These are phyloP conservation scores for Heteromurus nitidus DNA, from an alignment of 2,888 invertebrate species.

Conservation along the genomic window DNA sequence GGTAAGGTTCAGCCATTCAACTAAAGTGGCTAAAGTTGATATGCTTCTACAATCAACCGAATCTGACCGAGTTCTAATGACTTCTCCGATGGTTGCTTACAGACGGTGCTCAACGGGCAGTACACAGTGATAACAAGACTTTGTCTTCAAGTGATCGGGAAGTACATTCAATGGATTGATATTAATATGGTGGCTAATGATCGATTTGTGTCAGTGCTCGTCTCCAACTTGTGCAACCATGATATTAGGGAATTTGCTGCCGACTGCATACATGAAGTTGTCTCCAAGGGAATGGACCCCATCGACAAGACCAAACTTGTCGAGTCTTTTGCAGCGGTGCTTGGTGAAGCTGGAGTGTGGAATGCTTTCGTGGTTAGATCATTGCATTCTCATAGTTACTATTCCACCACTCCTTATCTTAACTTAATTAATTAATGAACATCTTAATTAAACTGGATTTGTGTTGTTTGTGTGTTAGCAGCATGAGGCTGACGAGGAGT, in stretches of 20 bases:
- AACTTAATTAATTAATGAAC: constrained; percentile 2
- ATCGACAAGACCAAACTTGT: constrained; percentile 78
- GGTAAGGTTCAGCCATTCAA: constrained; percentile 76
- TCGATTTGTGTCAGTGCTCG: constrained; percentile 77
- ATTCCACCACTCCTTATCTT: background rate
- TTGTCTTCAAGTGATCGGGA: constrained; percentile 75
- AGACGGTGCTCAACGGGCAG: constrained; percentile 75
- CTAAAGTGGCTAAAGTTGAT: no score
- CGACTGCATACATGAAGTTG: constrained; percentile 78
- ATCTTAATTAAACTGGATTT: background rate
- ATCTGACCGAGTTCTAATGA: background rate
- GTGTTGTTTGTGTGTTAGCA: constrained; percentile 70
- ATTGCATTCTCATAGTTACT: background rate
- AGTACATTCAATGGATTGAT: constrained; percentile 80
- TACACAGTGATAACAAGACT: constrained; percentile 48
- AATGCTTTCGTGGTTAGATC: constrained; percentile 57
- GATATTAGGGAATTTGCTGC: constrained; percentile 77
- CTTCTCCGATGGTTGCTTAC: constrained; percentile 27
- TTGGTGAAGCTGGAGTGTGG: constrained; percentile 69
- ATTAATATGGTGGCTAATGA: constrained; percentile 79
- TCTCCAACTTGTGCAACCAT: constrained; percentile 75
- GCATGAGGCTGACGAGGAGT: constrained; percentile 77
- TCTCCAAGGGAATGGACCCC: constrained; percentile 80
- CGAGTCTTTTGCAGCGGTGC: constrained; percentile 67
- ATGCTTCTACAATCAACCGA: no score